phyloP scores from a whole-genome alignment of 2,113 vertebrate species.

The Oryctolagus cuniculus region DNA sequence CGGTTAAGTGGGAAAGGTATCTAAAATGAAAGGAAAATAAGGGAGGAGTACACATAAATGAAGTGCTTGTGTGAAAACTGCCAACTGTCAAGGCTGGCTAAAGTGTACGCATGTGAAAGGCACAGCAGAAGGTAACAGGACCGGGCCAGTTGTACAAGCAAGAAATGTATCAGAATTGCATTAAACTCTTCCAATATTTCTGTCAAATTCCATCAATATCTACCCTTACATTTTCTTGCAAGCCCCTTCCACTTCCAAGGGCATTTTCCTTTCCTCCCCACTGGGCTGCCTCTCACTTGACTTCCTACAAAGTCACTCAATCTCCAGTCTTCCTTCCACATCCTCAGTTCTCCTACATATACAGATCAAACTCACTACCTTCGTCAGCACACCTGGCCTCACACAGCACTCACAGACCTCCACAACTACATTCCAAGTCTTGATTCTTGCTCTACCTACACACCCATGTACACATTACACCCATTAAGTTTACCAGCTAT shows the following conservation, averaged over 20 bases:
- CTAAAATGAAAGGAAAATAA: neutral
- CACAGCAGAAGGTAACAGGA: neutral
- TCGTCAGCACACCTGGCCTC: neutral
- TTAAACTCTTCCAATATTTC: neutral
- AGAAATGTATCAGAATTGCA: neutral
- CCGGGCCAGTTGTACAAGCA: accelerated
- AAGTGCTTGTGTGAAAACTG: neutral
- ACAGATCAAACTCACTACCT: neutral
- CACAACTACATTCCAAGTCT: neutral
- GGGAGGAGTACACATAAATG: neutral
- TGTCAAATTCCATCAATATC: neutral
- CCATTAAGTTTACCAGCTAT: neutral
- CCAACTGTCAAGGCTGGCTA: neutral
- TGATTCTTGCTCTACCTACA: neutral
- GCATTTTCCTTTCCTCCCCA: neutral
- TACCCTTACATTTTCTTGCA: neutral
- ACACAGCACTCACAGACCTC: accelerated
- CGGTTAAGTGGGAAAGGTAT: neutral
- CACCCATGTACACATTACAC: neutral
- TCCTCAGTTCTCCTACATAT: neutral
- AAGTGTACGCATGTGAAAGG: neutral
- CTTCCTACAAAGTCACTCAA: neutral
- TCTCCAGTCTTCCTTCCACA: neutral
- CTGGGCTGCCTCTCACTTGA: neutral
- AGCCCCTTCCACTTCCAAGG: neutral